Conservation (phyloP, 2,888 invertebrate genomes). For the Limenitis camilla region DNA sequence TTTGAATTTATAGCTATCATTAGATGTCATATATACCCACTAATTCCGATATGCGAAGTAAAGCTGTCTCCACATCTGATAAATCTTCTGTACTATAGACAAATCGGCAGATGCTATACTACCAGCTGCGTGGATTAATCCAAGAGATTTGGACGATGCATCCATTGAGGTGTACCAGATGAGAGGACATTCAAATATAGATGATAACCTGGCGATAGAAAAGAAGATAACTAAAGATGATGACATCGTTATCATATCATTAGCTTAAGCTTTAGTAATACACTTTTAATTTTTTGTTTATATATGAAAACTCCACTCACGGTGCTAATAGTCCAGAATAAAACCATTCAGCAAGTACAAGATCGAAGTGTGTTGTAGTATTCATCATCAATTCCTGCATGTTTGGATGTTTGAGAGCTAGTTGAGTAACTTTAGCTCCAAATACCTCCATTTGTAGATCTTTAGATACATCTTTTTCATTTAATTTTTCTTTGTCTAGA, state of each 20-base stretch:
- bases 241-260: not conserved
- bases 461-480: not conserved
- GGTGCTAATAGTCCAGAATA: slow-evolving; percentile 45
- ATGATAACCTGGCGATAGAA: slow-evolving; percentile 33
- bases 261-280: not conserved
- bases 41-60: slow-evolving; percentile 36
- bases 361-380: slow-evolving; percentile 32
- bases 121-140: slow-evolving; percentile 39
- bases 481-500: not conserved
- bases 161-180: slow-evolving; percentile 45
- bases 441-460: slow-evolving; percentile 4
- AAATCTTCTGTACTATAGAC: slow-evolving; percentile 30
- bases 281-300: not conserved
- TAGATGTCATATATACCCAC: slow-evolving; percentile 31
- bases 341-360: slow-evolving; percentile 47
- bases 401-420: slow-evolving; percentile 35
- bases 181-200: slow-evolving; percentile 43
- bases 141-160: slow-evolving; percentile 38
- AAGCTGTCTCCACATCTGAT: slow-evolving; percentile 34
- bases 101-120: slow-evolving; percentile 25
- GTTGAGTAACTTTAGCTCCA: slow-evolving; percentile 30
- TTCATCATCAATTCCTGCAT: slow-evolving; percentile 36
- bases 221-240: not conserved
- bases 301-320: slow-evolving; percentile 39
- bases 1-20: too few relatives aligned